phyloP scores from a whole-genome alignment of 2,113 vertebrate genomes.

The Cinclus mexicanus region DNA sequence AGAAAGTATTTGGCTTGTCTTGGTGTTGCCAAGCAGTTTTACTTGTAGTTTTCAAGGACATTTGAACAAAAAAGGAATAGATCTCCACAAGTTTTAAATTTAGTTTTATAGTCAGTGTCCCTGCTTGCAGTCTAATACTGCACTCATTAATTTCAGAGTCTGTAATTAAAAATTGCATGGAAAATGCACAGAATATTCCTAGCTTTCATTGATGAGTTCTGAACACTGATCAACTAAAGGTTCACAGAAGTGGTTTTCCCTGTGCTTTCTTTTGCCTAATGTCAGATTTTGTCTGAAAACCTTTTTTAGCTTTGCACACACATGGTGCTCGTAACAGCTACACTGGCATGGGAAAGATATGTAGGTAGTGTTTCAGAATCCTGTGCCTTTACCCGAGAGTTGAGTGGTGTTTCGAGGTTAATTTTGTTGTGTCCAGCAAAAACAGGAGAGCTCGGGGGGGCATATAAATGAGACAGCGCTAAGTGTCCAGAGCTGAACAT shows the following conservation, averaged over 20 bases:
- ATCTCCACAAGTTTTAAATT: conserved; percentile 62
- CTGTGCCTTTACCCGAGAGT: not conserved
- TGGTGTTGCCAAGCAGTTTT: conserved; percentile 41
- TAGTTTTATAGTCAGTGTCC: conserved; percentile 53
- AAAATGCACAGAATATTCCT: conserved; percentile 46
- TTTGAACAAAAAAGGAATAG: conserved; percentile 64
- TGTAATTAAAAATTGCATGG: conserved; percentile 69
- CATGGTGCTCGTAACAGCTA: not conserved
- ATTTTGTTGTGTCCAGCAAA: not conserved
- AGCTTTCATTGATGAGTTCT: conserved; percentile 67
- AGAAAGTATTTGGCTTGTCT: conserved; percentile 51
- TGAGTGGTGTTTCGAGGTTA: not conserved
- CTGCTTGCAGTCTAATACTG: conserved; percentile 17
- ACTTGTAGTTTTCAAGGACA: conserved; percentile 71
- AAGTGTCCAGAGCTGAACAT: not conserved
- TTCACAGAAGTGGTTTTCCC: conserved; percentile 56
- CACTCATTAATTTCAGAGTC: conserved; percentile 39
- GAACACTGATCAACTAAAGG: conserved; percentile 59
- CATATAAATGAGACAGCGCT: not conserved
- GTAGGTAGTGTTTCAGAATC: not conserved
- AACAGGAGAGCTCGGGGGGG: not conserved
- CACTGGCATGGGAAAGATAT: not conserved
- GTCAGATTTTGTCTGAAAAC: conserved; percentile 55
- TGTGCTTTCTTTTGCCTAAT: conserved; percentile 47
- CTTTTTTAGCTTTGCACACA: conserved; percentile 17